Percentiles rank a stretch among this genome's conserved stretches.
Evolutionary conservation across 2,888 invertebrate genomes (phyloP).

Genomic region (Coelopa pilipes): DNA sequence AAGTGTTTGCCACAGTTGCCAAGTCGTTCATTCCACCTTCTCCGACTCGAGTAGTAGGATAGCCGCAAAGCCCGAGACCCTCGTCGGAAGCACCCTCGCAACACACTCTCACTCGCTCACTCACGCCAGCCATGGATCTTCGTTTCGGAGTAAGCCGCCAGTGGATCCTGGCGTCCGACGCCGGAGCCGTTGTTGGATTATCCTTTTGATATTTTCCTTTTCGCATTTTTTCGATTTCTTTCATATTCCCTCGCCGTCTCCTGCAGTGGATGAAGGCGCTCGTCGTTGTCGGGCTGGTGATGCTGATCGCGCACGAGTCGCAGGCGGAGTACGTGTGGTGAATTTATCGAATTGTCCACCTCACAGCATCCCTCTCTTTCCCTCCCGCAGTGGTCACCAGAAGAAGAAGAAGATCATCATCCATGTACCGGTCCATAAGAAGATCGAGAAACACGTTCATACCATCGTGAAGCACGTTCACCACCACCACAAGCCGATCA

Average conservation of each 20-base stretch:
- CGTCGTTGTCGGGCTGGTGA: slow-evolving; percentile 52
- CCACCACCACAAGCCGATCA: slow-evolving; percentile 66
- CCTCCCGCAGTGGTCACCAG: slow-evolving; percentile 48
- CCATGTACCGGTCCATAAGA: slow-evolving; percentile 65
- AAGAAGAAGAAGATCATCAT: slow-evolving; percentile 65
- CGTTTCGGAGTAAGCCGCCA: slow-evolving; percentile 50
- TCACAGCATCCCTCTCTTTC: neutral
- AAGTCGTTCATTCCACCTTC: slow-evolving; percentile 51
- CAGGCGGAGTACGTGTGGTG: slow-evolving; percentile 52
- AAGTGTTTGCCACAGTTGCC: slow-evolving; percentile 49
- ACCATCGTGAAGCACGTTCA: slow-evolving; percentile 65
- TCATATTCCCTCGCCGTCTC: neutral
- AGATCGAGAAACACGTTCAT: slow-evolving; percentile 66
- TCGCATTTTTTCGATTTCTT: slow-evolving; percentile 25
- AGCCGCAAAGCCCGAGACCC: neutral
- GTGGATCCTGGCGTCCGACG: slow-evolving; percentile 21
- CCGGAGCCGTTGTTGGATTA: neutral
- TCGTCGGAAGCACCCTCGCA: neutral
- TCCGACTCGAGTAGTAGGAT: slow-evolving; percentile 36
- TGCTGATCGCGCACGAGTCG: slow-evolving; percentile 52
- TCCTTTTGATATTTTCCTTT: slow-evolving; percentile 19
- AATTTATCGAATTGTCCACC: neutral
- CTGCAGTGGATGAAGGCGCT: slow-evolving; percentile 53
- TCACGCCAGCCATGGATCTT: slow-evolving; percentile 49
- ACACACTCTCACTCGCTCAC: too few species aligned